Conservation (phyloP, 2,113 vertebrate species). For the Arizona elegans region DNA sequence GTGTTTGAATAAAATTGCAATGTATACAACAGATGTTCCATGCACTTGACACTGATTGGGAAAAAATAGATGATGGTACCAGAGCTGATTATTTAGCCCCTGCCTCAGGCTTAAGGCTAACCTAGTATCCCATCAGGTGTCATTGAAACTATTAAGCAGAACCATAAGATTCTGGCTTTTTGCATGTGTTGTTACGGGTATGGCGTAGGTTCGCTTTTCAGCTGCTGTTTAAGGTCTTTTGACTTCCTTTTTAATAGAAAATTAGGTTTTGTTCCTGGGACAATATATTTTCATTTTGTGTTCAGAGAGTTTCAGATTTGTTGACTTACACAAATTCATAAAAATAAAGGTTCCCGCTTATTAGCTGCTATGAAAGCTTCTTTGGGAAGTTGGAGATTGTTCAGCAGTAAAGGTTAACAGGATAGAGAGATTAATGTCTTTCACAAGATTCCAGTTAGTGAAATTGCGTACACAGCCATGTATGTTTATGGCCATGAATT, state of each 20-base stretch:
- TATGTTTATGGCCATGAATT: neutral
- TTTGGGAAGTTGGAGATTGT: neutral
- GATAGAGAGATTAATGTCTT: neutral
- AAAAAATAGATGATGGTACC: neutral
- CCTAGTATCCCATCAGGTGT: neutral
- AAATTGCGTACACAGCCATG: neutral
- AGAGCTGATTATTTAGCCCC: neutral
- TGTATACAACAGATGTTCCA: neutral
- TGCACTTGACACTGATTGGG: neutral
- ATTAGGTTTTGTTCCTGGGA: neutral
- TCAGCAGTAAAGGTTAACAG: neutral
- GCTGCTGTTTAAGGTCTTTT: neutral
- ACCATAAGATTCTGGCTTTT: neutral
- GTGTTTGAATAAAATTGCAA: neutral
- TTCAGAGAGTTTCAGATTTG: neutral
- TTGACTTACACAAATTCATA: neutral
- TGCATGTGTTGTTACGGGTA: neutral
- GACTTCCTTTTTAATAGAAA: neutral
- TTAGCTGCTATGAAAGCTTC: neutral
- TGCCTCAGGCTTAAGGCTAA: constrained; percentile 2
- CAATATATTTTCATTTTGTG: neutral
- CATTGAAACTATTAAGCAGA: constrained; percentile 10
- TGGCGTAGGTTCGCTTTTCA: neutral
- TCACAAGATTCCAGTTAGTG: neutral
- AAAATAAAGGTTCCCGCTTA: neutral